Evolutionary conservation across 2,113 vertebrate species (phyloP).

Genomic region (Pseudorectes ferrugineus): DNA sequence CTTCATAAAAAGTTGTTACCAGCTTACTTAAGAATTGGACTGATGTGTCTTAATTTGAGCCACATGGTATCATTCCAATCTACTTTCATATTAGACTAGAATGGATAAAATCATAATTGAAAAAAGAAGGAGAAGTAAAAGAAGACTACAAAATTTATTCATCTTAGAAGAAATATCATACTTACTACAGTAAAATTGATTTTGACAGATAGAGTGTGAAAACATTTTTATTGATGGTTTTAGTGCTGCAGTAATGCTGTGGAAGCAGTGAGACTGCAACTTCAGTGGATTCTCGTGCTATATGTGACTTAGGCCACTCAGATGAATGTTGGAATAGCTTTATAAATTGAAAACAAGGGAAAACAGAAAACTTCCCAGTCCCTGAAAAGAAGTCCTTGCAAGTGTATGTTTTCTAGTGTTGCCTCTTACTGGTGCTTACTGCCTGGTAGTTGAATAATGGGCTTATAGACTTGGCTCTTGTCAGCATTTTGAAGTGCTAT

Average conservation of each 20-base stretch:
- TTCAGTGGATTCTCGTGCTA: accelerated
- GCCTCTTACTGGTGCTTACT: not conserved
- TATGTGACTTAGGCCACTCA: not conserved
- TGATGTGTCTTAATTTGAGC: constrained; percentile 36
- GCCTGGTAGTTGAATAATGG: not conserved
- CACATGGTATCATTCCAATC: not conserved
- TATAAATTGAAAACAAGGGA: not conserved
- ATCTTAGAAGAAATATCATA: not conserved
- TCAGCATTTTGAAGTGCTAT: not conserved
- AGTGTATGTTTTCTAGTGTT: not conserved
- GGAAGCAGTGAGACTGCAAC: not conserved
- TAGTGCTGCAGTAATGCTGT: not conserved
- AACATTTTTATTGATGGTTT: not conserved
- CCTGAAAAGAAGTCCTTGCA: not conserved
- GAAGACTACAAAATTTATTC: not conserved
- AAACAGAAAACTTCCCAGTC: not conserved
- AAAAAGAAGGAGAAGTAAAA: not conserved
- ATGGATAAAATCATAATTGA: not conserved
- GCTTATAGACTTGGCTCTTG: not conserved
- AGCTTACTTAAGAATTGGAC: constrained; percentile 36
- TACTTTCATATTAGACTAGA: not conserved
- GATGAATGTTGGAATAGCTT: not conserved
- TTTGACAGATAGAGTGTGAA: not conserved
- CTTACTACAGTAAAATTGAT: not conserved
- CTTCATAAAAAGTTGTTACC: constrained; percentile 24